Evolutionary conservation across 1,140 invertebrate species (phyloP), one percentile per base, ranked within the genome.

Genomic region (Cherax quadricarinatus): DNA sequence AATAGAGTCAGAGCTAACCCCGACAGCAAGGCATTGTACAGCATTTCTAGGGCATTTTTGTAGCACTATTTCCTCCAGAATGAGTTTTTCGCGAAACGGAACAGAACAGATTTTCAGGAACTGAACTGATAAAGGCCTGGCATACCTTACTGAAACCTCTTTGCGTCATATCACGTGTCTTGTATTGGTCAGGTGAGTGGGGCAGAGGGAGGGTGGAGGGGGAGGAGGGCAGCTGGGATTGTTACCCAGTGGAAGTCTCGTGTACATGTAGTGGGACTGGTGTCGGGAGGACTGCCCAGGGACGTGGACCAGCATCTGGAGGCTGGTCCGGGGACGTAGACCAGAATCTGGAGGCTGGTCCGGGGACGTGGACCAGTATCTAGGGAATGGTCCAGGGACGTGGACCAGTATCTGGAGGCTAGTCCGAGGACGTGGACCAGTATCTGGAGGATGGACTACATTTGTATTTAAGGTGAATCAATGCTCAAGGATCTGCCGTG

Each of bases 401-500:
- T 57, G 18, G 66, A 21, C 16, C 21, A 18, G 66, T 21, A 18
- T 18, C 5, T 12, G 66, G 5, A 21, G 66, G 14, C 5, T 5
- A 5, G 14, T 5, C 14, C 66, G 18, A 16, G 30, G 66, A 21
- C 18, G 66, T 57, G 53, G 14, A 41, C 30, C 30, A 41, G 30
- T 41, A 41, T 41, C 30, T 41, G 30, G 30, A 41, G 30, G 66
- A 18, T 70, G 66, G 66, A 75, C 70, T 30, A 75, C 16, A 75
- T 75, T 30, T 75, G 70, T 30, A 75, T 75, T n/a, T 30, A n/a
- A 21, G 70, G 70, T 75, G 70, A 75, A 75, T 75, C 70, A 75
- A 7, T 75, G n/a, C 30, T 30, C n/a, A 75, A 75, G 70, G n/a
- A 75, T 75, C 16, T 75, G 70, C n/a, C n/a, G n/a, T 9, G n/a